These are phyloP conservation scores for Machimus atricapillus DNA, from an alignment of 2,888 invertebrate species.

Conservation along the genomic window DNA sequence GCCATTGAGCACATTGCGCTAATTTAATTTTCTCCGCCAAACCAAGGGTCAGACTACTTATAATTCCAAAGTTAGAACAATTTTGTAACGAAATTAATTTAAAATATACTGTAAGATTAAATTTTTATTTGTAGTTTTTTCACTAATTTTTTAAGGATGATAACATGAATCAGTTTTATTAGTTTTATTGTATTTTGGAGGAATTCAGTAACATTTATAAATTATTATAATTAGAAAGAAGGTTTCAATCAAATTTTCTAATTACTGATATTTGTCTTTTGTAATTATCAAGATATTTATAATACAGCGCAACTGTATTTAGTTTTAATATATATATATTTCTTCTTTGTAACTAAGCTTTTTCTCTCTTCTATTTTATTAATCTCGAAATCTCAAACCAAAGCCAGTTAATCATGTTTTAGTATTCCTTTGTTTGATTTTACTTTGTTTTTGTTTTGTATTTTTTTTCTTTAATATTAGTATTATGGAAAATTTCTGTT, in stretches of 20 bases:
- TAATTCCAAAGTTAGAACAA: constrained; percentile 8
- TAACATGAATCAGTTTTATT: constrained; percentile 5
- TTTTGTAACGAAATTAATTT: background rate
- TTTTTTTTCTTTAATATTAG: background rate
- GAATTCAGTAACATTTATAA: constrained; percentile 24
- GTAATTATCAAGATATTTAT: constrained; percentile 19
- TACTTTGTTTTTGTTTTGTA: constrained; percentile 6
- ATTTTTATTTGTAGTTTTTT: background rate
- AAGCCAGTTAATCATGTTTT: constrained; percentile 21
- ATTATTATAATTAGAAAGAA: constrained; percentile 28
- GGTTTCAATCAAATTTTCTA: constrained; percentile 40
- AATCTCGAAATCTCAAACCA: constrained; percentile 24
- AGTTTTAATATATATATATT: constrained; percentile 24
- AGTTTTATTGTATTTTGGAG: constrained; percentile 20
- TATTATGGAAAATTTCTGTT: constrained; percentile 23
- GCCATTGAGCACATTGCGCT: constrained; percentile 27
- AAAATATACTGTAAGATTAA: constrained; percentile 18
- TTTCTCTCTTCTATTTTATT: constrained; percentile 24
- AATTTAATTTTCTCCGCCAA: background rate
- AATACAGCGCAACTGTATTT: constrained; percentile 6
- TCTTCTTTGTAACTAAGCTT: constrained; percentile 20
- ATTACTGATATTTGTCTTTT: constrained; percentile 18
- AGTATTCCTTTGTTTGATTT: background rate
- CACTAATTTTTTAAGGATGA: background rate
- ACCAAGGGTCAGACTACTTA: constrained; percentile 8